These are phyloP conservation scores for Notodonta dromedarius DNA, from an alignment of 2,888 invertebrate species.

Conservation along the genomic window DNA sequence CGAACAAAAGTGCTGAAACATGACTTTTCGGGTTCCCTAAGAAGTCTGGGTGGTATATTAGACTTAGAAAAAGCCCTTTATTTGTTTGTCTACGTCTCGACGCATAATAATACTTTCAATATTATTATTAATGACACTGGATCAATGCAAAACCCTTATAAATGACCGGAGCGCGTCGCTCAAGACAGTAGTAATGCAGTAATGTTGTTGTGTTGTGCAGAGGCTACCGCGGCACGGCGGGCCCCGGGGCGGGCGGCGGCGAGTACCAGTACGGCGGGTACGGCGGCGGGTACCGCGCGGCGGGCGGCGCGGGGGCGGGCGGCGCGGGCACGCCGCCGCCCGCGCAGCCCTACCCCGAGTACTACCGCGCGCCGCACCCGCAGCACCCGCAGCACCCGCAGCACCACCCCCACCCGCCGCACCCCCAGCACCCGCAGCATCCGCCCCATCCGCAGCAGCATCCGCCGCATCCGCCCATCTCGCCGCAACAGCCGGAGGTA, in stretches of 20 bases:
- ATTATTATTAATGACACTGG: too few relatives aligned
- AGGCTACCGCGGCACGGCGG: slow-evolving; percentile 56
- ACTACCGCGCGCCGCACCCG: slow-evolving; percentile 71
- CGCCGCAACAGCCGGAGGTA: slow-evolving; percentile 55
- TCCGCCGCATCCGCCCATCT: slow-evolving; percentile 39
- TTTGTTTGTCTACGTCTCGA: too few relatives aligned
- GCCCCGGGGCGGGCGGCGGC: slow-evolving; percentile 41
- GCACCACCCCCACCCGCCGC: slow-evolving; percentile 42
- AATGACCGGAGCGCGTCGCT: too few relatives aligned
- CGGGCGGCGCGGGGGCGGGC: slow-evolving; percentile 63
- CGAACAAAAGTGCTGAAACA: too few relatives aligned
- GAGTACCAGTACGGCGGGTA: slow-evolving; percentile 77
- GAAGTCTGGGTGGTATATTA: too few relatives aligned
- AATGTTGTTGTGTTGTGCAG: slow-evolving; percentile 38
- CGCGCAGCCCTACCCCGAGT: slow-evolving; percentile 70
- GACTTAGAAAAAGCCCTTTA: too few relatives aligned
- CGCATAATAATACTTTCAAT: too few relatives aligned
- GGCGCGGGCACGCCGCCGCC: slow-evolving; percentile 62
- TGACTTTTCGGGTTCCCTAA: too few relatives aligned
- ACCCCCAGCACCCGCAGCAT: slow-evolving; percentile 50
- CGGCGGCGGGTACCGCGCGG: slow-evolving; percentile 68
- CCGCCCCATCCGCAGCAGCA: slow-evolving; percentile 38
- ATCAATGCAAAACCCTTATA: too few relatives aligned
- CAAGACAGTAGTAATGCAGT: background rate
- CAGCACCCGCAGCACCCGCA: slow-evolving; percentile 54